phyloP scores from a whole-genome alignment of 1,140 invertebrate species.

The Drosophila aff. region DNA sequence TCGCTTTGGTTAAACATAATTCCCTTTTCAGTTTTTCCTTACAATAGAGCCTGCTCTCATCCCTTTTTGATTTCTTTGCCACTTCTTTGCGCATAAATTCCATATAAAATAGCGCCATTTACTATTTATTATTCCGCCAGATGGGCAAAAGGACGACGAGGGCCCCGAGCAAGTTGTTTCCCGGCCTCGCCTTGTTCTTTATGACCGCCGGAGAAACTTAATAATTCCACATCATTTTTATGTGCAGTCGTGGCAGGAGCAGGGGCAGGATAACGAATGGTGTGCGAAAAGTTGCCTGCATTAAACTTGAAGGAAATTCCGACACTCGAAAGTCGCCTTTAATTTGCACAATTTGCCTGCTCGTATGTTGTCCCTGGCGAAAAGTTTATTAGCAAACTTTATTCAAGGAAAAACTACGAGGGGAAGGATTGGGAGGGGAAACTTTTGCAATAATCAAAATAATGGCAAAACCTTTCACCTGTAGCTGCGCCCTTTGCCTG shows the following conservation, averaged over 20 bases:
- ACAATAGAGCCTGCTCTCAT: slow-evolving; percentile 11
- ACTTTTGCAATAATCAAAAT: slow-evolving; percentile 60
- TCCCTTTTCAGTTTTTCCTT: slow-evolving; percentile 8
- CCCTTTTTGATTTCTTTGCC: slow-evolving; percentile 48
- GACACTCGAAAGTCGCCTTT: slow-evolving; percentile 16
- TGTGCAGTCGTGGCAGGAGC: slow-evolving; percentile 11
- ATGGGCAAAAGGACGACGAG: slow-evolving; percentile 1
- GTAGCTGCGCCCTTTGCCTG: neutral
- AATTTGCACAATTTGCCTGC: slow-evolving; percentile 7
- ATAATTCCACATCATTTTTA: slow-evolving; percentile 75
- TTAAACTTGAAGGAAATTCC: slow-evolving; percentile 9
- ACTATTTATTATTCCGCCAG: slow-evolving; percentile 67
- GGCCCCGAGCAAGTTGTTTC: neutral
- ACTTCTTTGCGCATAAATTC: slow-evolving; percentile 62
- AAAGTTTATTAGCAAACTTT: slow-evolving; percentile 42
- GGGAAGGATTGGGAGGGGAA: neutral
- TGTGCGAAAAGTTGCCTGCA: slow-evolving; percentile 40
- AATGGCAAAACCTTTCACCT: slow-evolving; percentile 11
- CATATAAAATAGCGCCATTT: slow-evolving; percentile 71
- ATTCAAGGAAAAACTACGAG: neutral
- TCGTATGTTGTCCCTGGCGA: slow-evolving; percentile 21
- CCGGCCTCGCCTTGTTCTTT: slow-evolving; percentile 30
- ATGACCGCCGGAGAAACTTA: slow-evolving; percentile 59
- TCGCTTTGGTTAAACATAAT: slow-evolving; percentile 10
- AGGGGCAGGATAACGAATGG: neutral